Base-by-base conservation (phyloP, 2,888 invertebrate species). In the Orgyia antiqua region DNA sequence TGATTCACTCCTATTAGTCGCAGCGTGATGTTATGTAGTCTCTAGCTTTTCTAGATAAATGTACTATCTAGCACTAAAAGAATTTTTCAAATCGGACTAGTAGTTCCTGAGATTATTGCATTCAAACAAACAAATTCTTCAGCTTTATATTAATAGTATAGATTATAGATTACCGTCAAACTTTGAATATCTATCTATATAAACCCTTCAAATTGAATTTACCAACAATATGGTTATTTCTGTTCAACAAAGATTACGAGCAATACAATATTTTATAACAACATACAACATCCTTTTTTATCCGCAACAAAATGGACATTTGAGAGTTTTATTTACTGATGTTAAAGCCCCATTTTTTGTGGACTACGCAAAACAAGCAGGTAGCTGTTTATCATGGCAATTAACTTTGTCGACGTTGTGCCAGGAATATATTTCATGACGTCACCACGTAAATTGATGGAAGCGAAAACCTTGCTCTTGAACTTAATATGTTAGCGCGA, bases 371-470 rank as follows among this genome's bases (percentile, higher is more conserved):
- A 67, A 65, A 62, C 54, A 54, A 58, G 60, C 42, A 49, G 48
- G 45, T 54, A 58, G 63, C 52, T 58, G 62, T 68, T 70, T 68
- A 65, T 67, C 65, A 51, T 51, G 51, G 67, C 67, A 68, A 69
- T 70, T 70, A 70, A 65, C 58, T 64, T 47, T 31, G 40, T 34
- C 42, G 37, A 39, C 45, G 60, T 58, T 50, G 66, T 50, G 42
- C 23, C 25, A 36, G 27, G 60, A 49, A 57, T 53, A 50, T 55
- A 62, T 65, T 58, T 58, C 53, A 49, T 46, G 35, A 38, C 43
- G 26, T 34, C 25, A 39, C 23, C 28, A 24, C 29, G 21, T 35
- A 50, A 58, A 52, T 57, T 51, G 44, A 46, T 52, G 53, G 20
- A 39, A 30, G 12, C 19, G 28, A 34, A 24, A 36, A 29, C 21